Percentiles rank a stretch among this genome's conserved stretches.
Evolutionary conservation across 2,113 vertebrate species (phyloP).

Genomic region (Oenanthe oenanthe): DNA sequence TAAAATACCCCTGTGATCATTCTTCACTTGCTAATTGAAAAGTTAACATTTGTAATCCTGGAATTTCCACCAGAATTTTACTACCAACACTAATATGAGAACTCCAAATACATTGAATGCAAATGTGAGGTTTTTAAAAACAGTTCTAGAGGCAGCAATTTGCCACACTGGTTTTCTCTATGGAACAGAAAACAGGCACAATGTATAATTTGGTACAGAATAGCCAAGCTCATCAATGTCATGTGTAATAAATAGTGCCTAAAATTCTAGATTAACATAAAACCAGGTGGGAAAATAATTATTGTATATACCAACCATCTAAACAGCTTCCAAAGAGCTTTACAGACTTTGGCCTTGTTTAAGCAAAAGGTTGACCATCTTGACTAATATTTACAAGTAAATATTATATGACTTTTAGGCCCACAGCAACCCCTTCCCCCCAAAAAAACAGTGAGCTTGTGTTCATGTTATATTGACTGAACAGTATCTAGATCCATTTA

Average conservation of each 20-base stretch:
- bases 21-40: background rate
- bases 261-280: background rate
- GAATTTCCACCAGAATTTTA: background rate
- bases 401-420: background rate
- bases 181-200: background rate
- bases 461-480: background rate
- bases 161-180: background rate
- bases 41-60: background rate
- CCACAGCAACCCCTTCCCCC: background rate
- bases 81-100: background rate
- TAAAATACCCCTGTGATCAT: background rate
- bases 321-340: background rate
- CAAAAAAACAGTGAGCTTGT: background rate
- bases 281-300: fast-evolving
- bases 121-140: background rate
- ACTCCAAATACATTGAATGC: fast-evolving
- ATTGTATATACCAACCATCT: background rate
- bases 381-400: background rate
- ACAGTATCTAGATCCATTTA: background rate
- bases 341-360: background rate
- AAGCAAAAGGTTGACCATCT: background rate
- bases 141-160: background rate
- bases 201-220: background rate
- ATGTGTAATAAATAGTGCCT: no score
- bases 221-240: background rate